These are phyloP conservation scores for Chydorus sphaericus DNA, from an alignment of 2,888 invertebrate species.

Conservation along the genomic window DNA sequence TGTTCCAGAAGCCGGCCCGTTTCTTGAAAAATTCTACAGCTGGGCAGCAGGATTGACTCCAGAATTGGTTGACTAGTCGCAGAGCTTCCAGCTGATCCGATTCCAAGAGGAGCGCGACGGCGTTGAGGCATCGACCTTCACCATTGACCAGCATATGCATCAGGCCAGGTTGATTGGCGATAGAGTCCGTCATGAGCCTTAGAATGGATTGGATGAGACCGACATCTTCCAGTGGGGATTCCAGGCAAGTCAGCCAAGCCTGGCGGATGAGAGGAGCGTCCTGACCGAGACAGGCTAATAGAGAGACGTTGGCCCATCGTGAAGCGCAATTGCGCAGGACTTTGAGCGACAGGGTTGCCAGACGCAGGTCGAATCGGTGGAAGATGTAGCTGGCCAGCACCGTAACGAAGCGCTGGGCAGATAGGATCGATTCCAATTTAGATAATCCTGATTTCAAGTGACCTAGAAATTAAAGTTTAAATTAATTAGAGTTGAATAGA, in stretches of 20 bases:
- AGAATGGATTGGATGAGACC: slow-evolving; percentile 28
- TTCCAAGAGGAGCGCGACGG: neutral
- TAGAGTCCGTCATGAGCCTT: slow-evolving; percentile 28
- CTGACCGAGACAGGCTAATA: slow-evolving; percentile 31
- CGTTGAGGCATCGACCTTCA: neutral
- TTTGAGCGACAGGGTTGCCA: slow-evolving; percentile 28
- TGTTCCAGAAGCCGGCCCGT: neutral
- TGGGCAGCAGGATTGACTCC: neutral
- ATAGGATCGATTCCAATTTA: neutral
- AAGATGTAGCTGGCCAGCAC: slow-evolving; percentile 32
- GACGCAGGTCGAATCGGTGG: slow-evolving; percentile 28
- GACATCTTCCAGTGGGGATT: slow-evolving; percentile 29
- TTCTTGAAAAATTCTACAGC: neutral
- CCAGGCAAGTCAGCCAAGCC: slow-evolving; percentile 28
- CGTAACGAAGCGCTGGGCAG: slow-evolving; percentile 25
- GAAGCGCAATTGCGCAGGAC: neutral
- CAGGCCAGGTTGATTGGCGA: slow-evolving; percentile 25
- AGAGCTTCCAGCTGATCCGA: neutral
- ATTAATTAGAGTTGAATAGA: neutral
- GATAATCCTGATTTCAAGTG: too few species aligned
- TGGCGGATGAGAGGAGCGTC: slow-evolving; percentile 30
- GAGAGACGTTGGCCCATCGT: slow-evolving; percentile 25
- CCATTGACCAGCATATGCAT: slow-evolving; percentile 24
- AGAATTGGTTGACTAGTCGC: neutral
- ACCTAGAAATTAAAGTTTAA: too few species aligned